Evolutionary conservation across 2,113 vertebrate species (phyloP).

Genomic region (Rhadina sibilatrix): DNA sequence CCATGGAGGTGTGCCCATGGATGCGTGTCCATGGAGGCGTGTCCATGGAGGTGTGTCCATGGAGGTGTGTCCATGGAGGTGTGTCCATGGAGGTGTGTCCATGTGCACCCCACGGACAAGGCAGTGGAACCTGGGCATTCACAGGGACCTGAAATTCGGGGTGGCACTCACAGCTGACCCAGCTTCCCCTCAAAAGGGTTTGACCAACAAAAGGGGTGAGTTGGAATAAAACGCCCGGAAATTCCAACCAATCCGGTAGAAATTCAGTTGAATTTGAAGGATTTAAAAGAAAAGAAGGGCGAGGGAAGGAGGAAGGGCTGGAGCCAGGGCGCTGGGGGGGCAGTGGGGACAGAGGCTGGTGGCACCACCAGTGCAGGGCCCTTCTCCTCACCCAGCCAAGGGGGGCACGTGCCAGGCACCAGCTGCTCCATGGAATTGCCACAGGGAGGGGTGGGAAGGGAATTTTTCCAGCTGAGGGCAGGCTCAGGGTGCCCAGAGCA

Average conservation of each 20-base stretch:
- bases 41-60: constrained; percentile 71
- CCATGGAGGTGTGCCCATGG: constrained; percentile 70
- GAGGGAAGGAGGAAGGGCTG: not conserved
- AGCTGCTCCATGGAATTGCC: rapidly evolving
- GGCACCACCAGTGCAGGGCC: not conserved
- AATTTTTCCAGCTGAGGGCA: not conserved
- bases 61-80: constrained; percentile 73
- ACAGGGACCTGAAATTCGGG: constrained; percentile 35
- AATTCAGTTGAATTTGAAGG: not conserved
- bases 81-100: constrained; percentile 72
- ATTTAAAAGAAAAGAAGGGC: not conserved
- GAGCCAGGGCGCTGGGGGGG: not conserved
- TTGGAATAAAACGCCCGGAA: too few relatives aligned
- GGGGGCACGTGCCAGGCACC: not conserved
- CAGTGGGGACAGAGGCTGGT: not conserved
- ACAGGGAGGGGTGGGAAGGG: not conserved
- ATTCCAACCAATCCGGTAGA: not conserved
- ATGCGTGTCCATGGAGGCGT: too few relatives aligned
- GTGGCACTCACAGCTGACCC: constrained; percentile 49
- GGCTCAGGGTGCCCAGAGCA: too few relatives aligned
- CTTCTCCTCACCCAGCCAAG: not conserved
- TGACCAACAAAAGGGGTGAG: not conserved
- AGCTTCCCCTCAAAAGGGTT: not conserved
- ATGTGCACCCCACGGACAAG: constrained; percentile 75
- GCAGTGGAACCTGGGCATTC: constrained; percentile 46